Evolutionary conservation across 2,797 vertebrate genomes (phyloP).

Genomic region (Nyctalus aviator): DNA sequence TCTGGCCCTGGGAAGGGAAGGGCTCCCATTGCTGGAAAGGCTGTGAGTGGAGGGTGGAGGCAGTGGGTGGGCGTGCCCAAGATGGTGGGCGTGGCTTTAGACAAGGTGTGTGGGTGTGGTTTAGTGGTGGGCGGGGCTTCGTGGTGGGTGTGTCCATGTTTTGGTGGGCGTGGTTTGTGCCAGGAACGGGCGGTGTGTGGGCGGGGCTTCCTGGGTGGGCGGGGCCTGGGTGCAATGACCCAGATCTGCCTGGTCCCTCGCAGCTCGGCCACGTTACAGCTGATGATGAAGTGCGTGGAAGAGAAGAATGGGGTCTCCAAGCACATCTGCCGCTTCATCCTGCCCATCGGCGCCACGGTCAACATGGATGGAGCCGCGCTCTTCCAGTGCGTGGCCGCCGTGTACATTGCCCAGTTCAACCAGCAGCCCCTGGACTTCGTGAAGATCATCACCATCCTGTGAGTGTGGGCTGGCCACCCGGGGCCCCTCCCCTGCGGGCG

Average conservation of each 20-base stretch:
- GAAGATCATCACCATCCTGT: slow-evolving; percentile 95
- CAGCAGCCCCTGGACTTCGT: slow-evolving; percentile 89
- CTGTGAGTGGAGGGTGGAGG: neutral
- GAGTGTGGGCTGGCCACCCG: slow-evolving; percentile 68
- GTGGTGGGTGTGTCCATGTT: neutral
- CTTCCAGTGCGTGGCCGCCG: slow-evolving; percentile 95
- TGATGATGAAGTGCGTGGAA: slow-evolving; percentile 96
- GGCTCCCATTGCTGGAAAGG: too few species aligned
- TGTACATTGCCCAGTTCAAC: slow-evolving; percentile 95
- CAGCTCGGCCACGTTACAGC: slow-evolving; percentile 93
- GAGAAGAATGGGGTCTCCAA: slow-evolving; percentile 93
- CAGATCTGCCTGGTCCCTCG: neutral
- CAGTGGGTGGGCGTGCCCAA: neutral
- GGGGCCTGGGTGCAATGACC: neutral
- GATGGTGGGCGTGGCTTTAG: neutral
- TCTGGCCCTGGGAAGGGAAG: neutral
- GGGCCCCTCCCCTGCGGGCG: neutral
- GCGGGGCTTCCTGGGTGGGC: neutral
- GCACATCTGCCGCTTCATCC: slow-evolving; percentile 95
- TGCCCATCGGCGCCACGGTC: slow-evolving; percentile 95
- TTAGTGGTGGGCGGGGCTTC: neutral
- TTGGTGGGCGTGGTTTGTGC: neutral
- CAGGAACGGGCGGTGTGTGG: neutral
- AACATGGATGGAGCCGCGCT: slow-evolving; percentile 96
- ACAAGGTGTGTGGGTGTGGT: too few species aligned